Base-by-base conservation (phyloP, 2,797 vertebrate genomes). In the Petrocephalus sullivani region DNA sequence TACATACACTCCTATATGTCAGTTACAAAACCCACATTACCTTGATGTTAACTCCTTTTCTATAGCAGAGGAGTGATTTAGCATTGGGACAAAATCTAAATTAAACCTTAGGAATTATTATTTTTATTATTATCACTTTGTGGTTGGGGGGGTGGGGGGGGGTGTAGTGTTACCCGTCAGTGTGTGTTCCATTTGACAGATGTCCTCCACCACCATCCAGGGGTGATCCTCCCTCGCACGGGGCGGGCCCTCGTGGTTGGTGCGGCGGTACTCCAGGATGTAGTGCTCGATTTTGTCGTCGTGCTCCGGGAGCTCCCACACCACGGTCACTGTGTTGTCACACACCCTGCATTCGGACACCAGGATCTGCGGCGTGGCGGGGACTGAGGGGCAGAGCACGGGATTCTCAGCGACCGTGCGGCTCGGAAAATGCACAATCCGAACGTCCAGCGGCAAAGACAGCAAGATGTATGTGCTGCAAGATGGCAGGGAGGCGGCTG, bases 171-270 rank as follows among this genome's bases (percentile, higher is more conserved):
- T 89, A 98, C 98, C 97, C 0, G 93, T 96, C 28, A 99, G 94
- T 0, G 96, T 98, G 93, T 96, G 94, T 91, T 99, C 98, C 0
- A 90, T 95, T 91, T 95, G 95, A 85, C 95, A 95, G 88, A 99
- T 97, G 82, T 97, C 98, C 93, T 99, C 98, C 3, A 98, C 90
- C 86, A 99, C 97, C 98, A 99, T 99, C 98, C 98, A 99, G 90
- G 98, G 97, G 89, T 98, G 97, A 64, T 99, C 98, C 93, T 99
- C 98, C 67, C 96, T 95, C 93, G 97, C 95, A 0, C 97, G 97
- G 0, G 98, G 97, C 0, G 97, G 96, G 0, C 98, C 98, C 91
- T 98, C 97, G 0, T 98, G 97, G 94, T 99, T 98, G 61, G 97
- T 99, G 83, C 95, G 95, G 7, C 98, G 96, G 46, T 99, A 95